Evolutionary conservation across 2,888 invertebrate genomes (phyloP).

Genomic region (Tryphoninae sp.): DNA sequence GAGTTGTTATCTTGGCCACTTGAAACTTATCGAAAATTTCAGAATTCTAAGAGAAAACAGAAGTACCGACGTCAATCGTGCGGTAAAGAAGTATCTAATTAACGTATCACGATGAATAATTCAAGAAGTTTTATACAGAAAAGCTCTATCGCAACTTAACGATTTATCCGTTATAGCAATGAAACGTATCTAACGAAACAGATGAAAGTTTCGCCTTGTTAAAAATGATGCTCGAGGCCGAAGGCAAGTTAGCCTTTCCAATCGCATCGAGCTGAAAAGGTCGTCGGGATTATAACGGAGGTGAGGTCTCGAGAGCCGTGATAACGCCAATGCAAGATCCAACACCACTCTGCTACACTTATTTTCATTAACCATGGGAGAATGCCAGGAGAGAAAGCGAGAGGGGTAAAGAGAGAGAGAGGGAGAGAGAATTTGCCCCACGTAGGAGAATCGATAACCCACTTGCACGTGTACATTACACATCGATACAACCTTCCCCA

Average conservation of each 20-base stretch:
- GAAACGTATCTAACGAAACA: background rate
- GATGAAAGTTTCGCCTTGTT: slow-evolving; percentile 20
- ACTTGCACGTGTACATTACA: slow-evolving; percentile 77
- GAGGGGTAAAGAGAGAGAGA: background rate
- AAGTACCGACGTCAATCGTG: background rate
- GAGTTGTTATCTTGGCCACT: background rate
- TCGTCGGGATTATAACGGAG: slow-evolving; percentile 62
- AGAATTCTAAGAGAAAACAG: background rate
- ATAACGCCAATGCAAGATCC: slow-evolving; percentile 64
- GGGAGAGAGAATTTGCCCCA: slow-evolving; percentile 21
- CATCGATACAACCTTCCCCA: slow-evolving; percentile 69
- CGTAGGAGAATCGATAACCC: slow-evolving; percentile 72
- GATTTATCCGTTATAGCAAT: background rate
- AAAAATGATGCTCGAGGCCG: slow-evolving; percentile 30
- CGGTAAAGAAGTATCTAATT: background rate
- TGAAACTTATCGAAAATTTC: background rate
- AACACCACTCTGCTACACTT: slow-evolving; percentile 70
- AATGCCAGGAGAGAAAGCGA: background rate
- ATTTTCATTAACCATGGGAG: slow-evolving; percentile 74
- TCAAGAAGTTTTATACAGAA: background rate
- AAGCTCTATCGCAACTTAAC: background rate
- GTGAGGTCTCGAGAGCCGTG: slow-evolving; percentile 65
- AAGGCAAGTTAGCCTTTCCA: slow-evolving; percentile 55
- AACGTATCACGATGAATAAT: background rate
- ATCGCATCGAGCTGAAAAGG: slow-evolving; percentile 62